Evolutionary conservation across 2,888 invertebrate genomes (phyloP).

Genomic region (Imbricaverruca yamaguchii): DNA sequence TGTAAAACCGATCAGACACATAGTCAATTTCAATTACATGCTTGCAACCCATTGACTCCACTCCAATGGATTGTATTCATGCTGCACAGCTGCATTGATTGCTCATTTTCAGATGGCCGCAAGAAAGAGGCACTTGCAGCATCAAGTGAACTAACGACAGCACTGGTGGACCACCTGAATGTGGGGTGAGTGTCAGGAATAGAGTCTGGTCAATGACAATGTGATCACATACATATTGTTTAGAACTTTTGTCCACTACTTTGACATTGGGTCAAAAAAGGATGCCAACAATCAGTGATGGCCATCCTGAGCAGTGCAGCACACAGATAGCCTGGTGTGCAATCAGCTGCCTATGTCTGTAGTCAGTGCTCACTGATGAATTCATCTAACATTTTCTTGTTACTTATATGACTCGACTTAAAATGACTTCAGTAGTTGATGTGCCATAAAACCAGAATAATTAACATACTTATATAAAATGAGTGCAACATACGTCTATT

Average conservation of each 20-base stretch:
- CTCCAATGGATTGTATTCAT: neutral
- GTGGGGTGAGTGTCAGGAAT: constrained; percentile 64
- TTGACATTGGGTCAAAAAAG: neutral
- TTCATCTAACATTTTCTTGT: no score
- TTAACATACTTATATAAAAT: no score
- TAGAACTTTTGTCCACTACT: neutral
- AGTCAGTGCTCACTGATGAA: neutral
- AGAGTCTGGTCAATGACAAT: neutral
- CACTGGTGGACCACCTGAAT: constrained; percentile 93
- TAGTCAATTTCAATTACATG: no score
- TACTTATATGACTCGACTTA: no score
- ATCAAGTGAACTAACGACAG: constrained; percentile 85
- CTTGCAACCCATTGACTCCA: neutral
- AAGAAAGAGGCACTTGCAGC: constrained; percentile 88
- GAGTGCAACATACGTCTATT: no score
- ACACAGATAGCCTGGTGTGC: neutral
- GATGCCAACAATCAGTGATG: neutral
- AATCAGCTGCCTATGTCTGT: neutral
- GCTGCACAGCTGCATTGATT: neutral
- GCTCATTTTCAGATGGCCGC: constrained; percentile 64
- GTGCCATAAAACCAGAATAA: no score
- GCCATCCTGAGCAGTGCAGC: neutral
- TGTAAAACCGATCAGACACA: no score
- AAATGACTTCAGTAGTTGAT: no score
- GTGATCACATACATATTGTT: neutral